Base-by-base conservation (phyloP, 2,888 invertebrate genomes). In the Perizoma flavofasciatum region DNA sequence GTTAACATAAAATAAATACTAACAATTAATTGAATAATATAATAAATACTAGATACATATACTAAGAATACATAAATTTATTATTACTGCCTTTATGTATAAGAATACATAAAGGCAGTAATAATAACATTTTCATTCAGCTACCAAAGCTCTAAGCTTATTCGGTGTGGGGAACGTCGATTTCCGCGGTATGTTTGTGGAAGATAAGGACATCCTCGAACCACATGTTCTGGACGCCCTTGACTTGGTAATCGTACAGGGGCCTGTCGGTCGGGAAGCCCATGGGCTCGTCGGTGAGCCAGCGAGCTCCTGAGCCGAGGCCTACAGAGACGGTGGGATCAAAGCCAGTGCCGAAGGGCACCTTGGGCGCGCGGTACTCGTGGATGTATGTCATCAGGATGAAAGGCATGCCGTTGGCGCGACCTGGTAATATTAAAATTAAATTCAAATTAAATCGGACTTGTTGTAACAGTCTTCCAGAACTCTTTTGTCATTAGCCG, bases 361-460 rank as follows among this genome's bases (percentile, higher is more conserved):
- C 83, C 40, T 85, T 82, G 7, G 92, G 88, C 11, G 86, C 84
- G 43, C 77, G 82, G 77, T 84, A 93, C 63, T 94, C 93, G 49
- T 93, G 87, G 60, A 95, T 92, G 77, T 94, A 92, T 50, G 94
- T 94, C 83, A 94, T 85, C 57, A 95, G 78, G 66, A 94, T 91
- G 79, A 93, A 94, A 22, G 94, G 93, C 89, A 94, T 93, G 65
- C 95, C 95, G 34, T 78, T 79, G 48, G 83, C 74, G 67, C 82
- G 86, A 78, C 89, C 89, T 89, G 71, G 2, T n/a, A 55, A 37
- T 37, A 41, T 45, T 49, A 43, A 22, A 34, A 11, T 41, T n/a
- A 63, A 51, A n/a, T 44, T 7, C 22, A 6, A 22, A 6, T 44
- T 22, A 22, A 2, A 22, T 22, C 22, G 22, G 22, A 22, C 22